These are phyloP conservation scores for Macquaria australasica DNA, from an alignment of 2,113 vertebrate genomes.

Conservation along the genomic window DNA sequence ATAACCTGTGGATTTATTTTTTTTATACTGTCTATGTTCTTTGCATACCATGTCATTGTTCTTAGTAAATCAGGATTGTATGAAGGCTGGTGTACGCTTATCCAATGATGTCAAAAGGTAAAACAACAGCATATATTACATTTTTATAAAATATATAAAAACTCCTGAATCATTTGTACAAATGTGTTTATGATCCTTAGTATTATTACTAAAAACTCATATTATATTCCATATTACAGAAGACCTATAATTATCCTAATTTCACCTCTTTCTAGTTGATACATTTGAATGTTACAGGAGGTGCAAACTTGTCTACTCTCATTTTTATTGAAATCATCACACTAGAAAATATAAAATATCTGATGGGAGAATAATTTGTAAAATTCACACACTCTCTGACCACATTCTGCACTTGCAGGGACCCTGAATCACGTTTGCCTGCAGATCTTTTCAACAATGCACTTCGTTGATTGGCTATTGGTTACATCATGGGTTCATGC, in stretches of 20 bases:
- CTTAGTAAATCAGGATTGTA: not conserved
- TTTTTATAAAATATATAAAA: not conserved
- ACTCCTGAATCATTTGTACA: not conserved
- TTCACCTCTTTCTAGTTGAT: not conserved
- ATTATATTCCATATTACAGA: not conserved
- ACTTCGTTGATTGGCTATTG: constrained; percentile 45
- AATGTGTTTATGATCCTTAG: not conserved
- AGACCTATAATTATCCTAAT: not conserved
- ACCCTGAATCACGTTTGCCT: constrained; percentile 19
- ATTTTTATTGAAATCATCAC: not conserved
- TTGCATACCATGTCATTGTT: not conserved
- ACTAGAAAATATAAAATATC: not conserved
- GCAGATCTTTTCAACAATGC: constrained; percentile 33
- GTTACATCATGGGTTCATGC: constrained; percentile 28
- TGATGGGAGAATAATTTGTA: not conserved
- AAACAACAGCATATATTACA: not conserved
- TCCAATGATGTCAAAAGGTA: not conserved
- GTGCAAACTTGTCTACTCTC: not conserved
- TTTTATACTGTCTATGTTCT: not conserved
- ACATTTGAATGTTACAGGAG: not conserved
- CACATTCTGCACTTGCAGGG: not conserved
- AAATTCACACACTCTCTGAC: not conserved
- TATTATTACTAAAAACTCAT: not conserved
- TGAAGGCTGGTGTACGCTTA: not conserved
- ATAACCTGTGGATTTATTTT: constrained; percentile 2